Evolutionary conservation across 2,113 vertebrate genomes (phyloP), one percentile per base, ranked within the genome.

Genomic region (Malurus melanocephalus): DNA sequence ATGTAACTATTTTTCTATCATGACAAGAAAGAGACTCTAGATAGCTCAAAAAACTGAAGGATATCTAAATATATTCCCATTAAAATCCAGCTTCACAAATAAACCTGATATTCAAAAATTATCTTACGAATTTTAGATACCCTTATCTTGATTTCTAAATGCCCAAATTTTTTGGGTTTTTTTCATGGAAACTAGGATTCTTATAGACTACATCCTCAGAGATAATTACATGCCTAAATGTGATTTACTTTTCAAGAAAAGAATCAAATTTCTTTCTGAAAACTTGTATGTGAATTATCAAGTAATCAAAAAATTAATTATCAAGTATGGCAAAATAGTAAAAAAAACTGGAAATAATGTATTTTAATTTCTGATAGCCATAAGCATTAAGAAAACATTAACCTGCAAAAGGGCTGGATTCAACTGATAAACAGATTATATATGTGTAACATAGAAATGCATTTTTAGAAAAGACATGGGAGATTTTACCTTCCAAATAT

Each of bases 151-250:
- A 56, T 68, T 64, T 38, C 4, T 80, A 38, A 68, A 56, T 43
- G n/a, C 13, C 7, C 15, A 46, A 7, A 4, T 5, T 76, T 49
- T 49, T 35, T 64, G 0, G 0, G 0, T 28, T 80, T 69, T 69
- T 10, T 74, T 74, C 4, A 17, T 40, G 22, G 15, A 71, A 82
- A 10, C 27, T 32, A 24, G 5, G 11, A 38, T 69, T 87, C 16
- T 24, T 35, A 38, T 9, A 30, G 32, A 18, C 24, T 49, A 59
- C 3, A 23, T 49, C 6, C 15, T 71, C 26, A 42, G 17, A 42
- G 4, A 46, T 23, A 79, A 76, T 52, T 72, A 40, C 20, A 3
- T 19, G 1, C 8, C 22, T 45, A 42, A 24, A 24, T 1, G 0
- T 27, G 12, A 62, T 53, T 73, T 48, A 30, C 4, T 27, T 77